These are phyloP conservation scores for Polyodon spathula DNA, from an alignment of 2,113 vertebrate genomes.

Conservation along the genomic window DNA sequence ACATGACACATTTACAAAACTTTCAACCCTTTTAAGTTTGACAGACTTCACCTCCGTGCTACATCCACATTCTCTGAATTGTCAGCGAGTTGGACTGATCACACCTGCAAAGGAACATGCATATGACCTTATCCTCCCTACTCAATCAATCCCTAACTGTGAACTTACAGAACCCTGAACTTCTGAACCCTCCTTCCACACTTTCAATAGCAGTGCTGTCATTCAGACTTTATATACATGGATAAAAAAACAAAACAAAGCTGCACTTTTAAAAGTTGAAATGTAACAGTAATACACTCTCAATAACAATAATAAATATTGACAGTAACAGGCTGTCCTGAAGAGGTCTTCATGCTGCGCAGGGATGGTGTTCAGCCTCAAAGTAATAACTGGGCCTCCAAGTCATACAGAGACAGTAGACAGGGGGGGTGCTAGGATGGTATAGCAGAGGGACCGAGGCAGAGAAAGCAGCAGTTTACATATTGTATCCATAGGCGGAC, in stretches of 20 bases:
- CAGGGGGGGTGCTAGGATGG: background rate
- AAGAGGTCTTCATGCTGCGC: constrained; percentile 50
- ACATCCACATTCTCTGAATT: too few species aligned
- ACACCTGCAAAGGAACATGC: background rate
- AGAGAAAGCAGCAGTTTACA: constrained; percentile 45
- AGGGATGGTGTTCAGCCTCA: constrained; percentile 25
- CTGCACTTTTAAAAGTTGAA: constrained; percentile 55
- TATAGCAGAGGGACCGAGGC: constrained; percentile 21
- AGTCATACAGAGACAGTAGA: constrained; percentile 9
- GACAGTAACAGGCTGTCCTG: constrained; percentile 45
- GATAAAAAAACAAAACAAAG: constrained; percentile 25
- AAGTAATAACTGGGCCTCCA: constrained; percentile 14
- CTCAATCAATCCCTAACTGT: background rate
- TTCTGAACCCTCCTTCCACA: background rate
- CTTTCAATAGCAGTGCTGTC: constrained; percentile 20
- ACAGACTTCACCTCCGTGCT: too few species aligned
- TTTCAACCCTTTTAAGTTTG: too few species aligned
- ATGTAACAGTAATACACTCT: constrained; percentile 44
- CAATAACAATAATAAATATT: constrained; percentile 45
- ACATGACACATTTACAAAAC: too few species aligned
- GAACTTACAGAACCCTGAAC: background rate
- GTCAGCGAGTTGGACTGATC: too few species aligned
- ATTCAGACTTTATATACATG: constrained; percentile 3
- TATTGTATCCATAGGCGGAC: constrained; percentile 67
- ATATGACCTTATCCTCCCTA: constrained; percentile 15